A percentile compares a stretch with the other conserved stretches of the same genome.
Evolutionary conservation across 2,888 invertebrate species (phyloP).

Genomic region (Thymelicus sylvestris): DNA sequence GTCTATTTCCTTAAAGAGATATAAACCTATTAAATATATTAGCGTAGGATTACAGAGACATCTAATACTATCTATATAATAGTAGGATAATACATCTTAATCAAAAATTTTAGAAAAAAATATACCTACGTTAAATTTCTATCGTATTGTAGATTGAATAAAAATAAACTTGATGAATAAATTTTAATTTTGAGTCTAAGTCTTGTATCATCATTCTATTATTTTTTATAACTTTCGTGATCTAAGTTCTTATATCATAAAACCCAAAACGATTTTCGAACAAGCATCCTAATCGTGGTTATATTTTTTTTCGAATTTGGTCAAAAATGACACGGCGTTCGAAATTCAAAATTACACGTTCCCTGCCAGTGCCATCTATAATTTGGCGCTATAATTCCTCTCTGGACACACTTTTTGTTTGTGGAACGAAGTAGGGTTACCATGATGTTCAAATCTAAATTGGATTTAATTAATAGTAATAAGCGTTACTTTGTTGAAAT

Average conservation of each 20-base stretch:
- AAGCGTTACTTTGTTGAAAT: too few relatives aligned
- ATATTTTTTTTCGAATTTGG: constrained; percentile 36
- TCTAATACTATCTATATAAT: too few relatives aligned
- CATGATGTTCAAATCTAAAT: not conserved
- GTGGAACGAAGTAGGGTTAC: constrained; percentile 36
- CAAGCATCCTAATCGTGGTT: constrained; percentile 33
- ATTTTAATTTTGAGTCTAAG: too few relatives aligned
- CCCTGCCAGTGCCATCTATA: constrained; percentile 60
- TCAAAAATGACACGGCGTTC: constrained; percentile 61
- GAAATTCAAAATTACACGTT: constrained; percentile 54
- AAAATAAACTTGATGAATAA: too few relatives aligned
- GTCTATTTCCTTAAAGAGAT: too few relatives aligned
- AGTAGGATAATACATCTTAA: too few relatives aligned
- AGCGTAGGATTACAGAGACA: too few relatives aligned
- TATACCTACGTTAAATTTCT: too few relatives aligned
- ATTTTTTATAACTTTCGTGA: not conserved
- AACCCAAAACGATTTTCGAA: constrained; percentile 22
- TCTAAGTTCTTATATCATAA: constrained; percentile 16
- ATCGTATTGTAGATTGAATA: too few relatives aligned
- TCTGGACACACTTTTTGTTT: constrained; percentile 56
- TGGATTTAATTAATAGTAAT: not conserved
- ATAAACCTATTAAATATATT: too few relatives aligned
- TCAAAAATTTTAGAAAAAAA: too few relatives aligned
- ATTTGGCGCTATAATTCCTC: constrained; percentile 72
- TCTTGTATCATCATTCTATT: too few relatives aligned